phyloP scores from a whole-genome alignment of 2,113 vertebrate genomes.

The Pogona vitticeps region DNA sequence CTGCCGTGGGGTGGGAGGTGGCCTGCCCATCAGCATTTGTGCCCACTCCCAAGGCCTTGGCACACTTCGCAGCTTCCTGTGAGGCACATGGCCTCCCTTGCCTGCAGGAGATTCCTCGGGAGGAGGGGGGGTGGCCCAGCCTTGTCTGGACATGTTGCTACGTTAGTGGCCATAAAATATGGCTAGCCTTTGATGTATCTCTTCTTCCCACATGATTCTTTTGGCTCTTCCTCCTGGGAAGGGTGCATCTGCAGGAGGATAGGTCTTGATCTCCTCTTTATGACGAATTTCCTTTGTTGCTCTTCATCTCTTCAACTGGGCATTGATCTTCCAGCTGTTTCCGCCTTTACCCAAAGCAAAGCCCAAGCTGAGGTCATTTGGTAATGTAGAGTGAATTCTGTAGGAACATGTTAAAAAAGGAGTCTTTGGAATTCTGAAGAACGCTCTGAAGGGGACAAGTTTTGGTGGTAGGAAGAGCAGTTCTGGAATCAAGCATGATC shows the following conservation, averaged over 20 bases:
- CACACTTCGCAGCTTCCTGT: constrained; percentile 32
- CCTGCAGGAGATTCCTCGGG: not conserved
- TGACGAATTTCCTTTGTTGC: constrained; percentile 25
- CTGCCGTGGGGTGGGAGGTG: not conserved
- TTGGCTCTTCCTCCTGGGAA: not conserved
- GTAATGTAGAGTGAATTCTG: not conserved
- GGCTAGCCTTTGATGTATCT: constrained; percentile 25
- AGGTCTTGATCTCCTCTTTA: constrained; percentile 16
- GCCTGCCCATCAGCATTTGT: constrained; percentile 9
- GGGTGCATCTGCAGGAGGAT: not conserved
- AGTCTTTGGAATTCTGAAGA: not conserved
- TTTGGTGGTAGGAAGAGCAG: too few relatives aligned
- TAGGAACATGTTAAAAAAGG: not conserved
- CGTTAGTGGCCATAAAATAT: constrained; percentile 1
- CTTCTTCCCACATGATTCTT: constrained; percentile 1
- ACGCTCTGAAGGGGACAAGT: not conserved
- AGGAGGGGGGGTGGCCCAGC: too few relatives aligned
- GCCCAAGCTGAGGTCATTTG: not conserved
- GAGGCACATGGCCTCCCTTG: constrained; percentile 24
- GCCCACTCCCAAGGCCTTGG: not conserved
- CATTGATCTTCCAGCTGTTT: not conserved
- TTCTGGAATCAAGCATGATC: too few relatives aligned
- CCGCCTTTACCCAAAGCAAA: not conserved
- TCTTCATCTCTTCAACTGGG: not conserved
- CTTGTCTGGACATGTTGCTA: not conserved